phyloP scores from a whole-genome alignment of 2,113 vertebrate genomes.

The Phrynosoma blainvillii region DNA sequence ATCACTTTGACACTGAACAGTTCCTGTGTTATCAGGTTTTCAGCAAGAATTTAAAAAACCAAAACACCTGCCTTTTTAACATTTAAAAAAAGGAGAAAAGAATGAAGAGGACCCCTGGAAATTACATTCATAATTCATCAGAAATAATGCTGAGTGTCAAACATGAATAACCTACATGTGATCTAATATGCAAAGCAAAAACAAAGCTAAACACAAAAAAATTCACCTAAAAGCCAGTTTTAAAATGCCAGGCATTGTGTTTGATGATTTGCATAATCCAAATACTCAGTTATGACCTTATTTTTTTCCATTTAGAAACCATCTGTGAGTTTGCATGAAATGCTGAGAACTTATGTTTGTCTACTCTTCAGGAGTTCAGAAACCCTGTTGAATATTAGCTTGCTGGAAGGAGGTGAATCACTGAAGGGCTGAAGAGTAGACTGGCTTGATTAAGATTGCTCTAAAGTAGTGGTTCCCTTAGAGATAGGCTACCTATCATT shows the following conservation, averaged over 20 bases:
- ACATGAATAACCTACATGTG: slow-evolving; percentile 57
- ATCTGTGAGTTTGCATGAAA: slow-evolving; percentile 19
- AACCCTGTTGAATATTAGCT: slow-evolving; percentile 12
- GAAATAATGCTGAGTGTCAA: slow-evolving; percentile 67
- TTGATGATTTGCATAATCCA: not conserved
- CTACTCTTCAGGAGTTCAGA: not conserved
- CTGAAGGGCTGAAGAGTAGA: not conserved
- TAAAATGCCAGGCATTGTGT: not conserved
- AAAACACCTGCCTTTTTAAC: slow-evolving; percentile 50
- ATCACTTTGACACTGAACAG: slow-evolving; percentile 55
- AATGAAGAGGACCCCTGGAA: slow-evolving; percentile 54
- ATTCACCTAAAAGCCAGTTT: slow-evolving; percentile 35
- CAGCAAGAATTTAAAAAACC: slow-evolving; percentile 25
- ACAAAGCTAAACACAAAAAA: not conserved
- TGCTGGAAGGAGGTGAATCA: not conserved
- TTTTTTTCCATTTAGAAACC: not conserved
- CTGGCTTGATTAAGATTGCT: not conserved
- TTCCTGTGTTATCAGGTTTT: slow-evolving; percentile 54
- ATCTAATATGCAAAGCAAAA: slow-evolving; percentile 37
- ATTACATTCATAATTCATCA: slow-evolving; percentile 76
- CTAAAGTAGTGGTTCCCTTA: not conserved
- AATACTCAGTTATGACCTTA: not conserved
- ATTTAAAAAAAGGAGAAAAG: not conserved
- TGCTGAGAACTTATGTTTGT: slow-evolving; percentile 35
- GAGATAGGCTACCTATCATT: not conserved